Evolutionary conservation across 2,888 invertebrate genomes (phyloP), one percentile per base, ranked within the genome.

Genomic region (Salticus scenicus): DNA sequence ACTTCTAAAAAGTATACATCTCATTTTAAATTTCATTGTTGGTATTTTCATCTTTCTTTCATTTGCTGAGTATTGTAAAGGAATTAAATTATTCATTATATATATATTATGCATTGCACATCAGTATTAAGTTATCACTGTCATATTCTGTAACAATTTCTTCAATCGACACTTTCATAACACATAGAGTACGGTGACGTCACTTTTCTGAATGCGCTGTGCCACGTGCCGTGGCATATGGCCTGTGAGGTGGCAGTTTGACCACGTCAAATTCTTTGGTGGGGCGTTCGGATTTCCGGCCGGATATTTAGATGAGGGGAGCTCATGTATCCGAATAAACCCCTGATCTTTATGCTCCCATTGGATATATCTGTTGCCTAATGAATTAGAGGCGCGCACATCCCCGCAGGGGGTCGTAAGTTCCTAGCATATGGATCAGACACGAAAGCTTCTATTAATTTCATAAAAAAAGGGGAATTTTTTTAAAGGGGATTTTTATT

Each of bases 171-270:
- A n/a, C n/a, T n/a, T n/a, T n/a, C n/a, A n/a, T n/a, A n/a, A n/a
- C n/a, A n/a, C n/a, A n/a, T 37, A 10, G 10, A 10, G 37, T 37
- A 7, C 4, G 20, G 57, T 57, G 66, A 37, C 67, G 37, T 33
- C 67, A 33, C 10, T 7, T n/a, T 17, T 5, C 0, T 0, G 67
- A 33, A 33, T 67, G 33, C 33, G 67, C 67, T 12, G 33, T 14
- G 73, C 17, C 83, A 84, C 83, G 83, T 73, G 83, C 83, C 73
- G 77, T 12, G 83, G 67, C 83, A 84, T 84, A 84, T 84, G 83
- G 70, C 42, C 57, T 17, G 42, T 24, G 24, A 28, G 42, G 42
- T 41, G 83, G 41, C 83, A 66, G 83, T 84, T 84, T 84, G 83
- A 84, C 83, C 77, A 24, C 24, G 57, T 24, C 73, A 41, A 67